Evolutionary conservation across 1,140 invertebrate genomes (phyloP), one percentile per base, ranked within the genome.

Genomic region (Telenomus remus): DNA sequence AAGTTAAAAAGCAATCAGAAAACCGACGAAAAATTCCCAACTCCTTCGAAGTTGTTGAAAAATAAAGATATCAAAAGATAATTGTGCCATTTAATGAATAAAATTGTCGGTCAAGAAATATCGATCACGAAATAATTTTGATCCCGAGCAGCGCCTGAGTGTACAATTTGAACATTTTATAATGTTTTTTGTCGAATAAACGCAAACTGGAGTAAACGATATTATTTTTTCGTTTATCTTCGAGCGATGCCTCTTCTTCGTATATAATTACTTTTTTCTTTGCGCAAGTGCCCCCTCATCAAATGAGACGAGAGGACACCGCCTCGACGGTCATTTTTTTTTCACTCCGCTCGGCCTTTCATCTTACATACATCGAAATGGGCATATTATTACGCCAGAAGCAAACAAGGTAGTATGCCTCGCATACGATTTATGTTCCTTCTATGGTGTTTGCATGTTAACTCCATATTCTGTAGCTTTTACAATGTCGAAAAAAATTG

Each of bases 351-450:
- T 59, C 43, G 57, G 35, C 60, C 48, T 48, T n/a, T 50, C 49
- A 33, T 7, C 66, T 59, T 78, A 61, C 76, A 66, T 63, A 73
- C 65, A 61, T 74, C 73, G 61, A 72, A 79, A 79, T 73, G 70
- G 74, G 78, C 74, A 71, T 79, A 76, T 79, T 74, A 79, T 76
- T 79, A 76, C 74, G 74, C 70, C 78, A 79, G 78, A 70, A 73
- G 74, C 74, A 76, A 73, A 79, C 73, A 79, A 78, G 72, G 60
- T 63, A 72, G 59, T 78, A 61, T 56, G 19, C 19, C 60, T 64
- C 37, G 47, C 50, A 70, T 59, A 65, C 71, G 79, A 80, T 80
- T 80, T 80, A 81, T 80, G 76, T 78, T 60, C 55, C 56, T 59
- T 76, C 69, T 78, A 79, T 76, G 74, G 71, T 74, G 57, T 68